Evolutionary conservation across 1,140 invertebrate genomes (phyloP).

Genomic region (Metaphire vulgaris): DNA sequence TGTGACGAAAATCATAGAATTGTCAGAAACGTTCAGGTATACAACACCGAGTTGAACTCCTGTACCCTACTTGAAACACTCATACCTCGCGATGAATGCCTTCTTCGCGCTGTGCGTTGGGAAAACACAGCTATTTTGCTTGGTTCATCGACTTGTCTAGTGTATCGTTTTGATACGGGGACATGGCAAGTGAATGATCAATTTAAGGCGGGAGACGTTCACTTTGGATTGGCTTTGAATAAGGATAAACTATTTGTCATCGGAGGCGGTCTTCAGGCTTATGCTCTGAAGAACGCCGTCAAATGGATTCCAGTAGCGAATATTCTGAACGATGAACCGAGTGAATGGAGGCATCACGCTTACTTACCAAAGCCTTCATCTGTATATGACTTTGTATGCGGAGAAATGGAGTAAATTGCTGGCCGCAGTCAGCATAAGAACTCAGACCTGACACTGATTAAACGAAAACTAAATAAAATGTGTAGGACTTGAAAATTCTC

Average conservation of each 20-base stretch:
- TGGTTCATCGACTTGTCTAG: neutral
- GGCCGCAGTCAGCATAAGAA: too few relatives aligned
- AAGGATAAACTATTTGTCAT: neutral
- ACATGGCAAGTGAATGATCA: neutral
- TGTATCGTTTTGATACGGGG: neutral
- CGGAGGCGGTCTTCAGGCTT: neutral
- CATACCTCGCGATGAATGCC: neutral
- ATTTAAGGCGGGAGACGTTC: neutral
- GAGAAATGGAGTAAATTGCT: too few relatives aligned
- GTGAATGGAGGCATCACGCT: too few relatives aligned
- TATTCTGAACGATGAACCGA: too few relatives aligned
- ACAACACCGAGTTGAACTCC: neutral
- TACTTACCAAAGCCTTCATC: too few relatives aligned
- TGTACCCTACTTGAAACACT: neutral
- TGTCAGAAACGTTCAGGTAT: neutral
- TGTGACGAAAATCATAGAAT: neutral
- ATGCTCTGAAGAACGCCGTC: too few relatives aligned
- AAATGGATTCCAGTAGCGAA: too few relatives aligned
- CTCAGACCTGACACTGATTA: too few relatives aligned
- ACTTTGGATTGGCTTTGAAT: neutral
- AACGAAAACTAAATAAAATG: too few relatives aligned
- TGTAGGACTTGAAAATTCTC: too few relatives aligned
- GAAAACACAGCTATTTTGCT: neutral
- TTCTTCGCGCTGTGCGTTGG: neutral
- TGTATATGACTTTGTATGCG: too few relatives aligned